phyloP scores from a whole-genome alignment of 2,113 vertebrate species.

The Ictalurus furcatus region DNA sequence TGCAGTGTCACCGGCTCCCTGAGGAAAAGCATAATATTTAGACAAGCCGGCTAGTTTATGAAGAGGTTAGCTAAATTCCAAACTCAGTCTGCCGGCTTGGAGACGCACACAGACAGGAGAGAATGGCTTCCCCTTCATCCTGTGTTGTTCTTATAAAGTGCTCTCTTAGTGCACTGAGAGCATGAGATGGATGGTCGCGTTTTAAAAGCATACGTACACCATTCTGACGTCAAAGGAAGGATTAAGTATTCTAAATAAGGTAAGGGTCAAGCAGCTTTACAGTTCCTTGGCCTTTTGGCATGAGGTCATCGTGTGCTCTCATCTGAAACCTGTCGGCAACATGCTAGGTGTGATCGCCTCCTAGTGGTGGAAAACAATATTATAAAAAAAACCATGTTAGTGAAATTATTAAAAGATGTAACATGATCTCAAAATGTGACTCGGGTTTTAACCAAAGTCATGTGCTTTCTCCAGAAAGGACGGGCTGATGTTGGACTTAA shows the following conservation, averaged over 20 bases:
- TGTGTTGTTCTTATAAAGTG: slow-evolving; percentile 13
- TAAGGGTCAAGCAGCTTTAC: not conserved
- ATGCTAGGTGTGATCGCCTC: slow-evolving; percentile 28
- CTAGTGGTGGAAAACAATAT: slow-evolving; percentile 32
- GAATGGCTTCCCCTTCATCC: slow-evolving; percentile 11
- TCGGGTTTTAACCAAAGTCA: not conserved
- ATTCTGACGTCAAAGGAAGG: not conserved
- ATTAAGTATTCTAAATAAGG: not conserved
- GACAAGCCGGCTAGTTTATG: slow-evolving; percentile 50
- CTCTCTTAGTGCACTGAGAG: slow-evolving; percentile 6
- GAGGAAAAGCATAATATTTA: slow-evolving; percentile 54
- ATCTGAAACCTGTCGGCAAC: not conserved
- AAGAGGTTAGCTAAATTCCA: slow-evolving; percentile 57
- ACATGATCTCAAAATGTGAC: not conserved
- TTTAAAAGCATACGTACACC: not conserved
- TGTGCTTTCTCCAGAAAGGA: not conserved
- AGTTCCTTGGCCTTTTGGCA: slow-evolving; percentile 3
- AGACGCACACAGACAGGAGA: slow-evolving; percentile 1
- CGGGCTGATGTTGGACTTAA: not conserved
- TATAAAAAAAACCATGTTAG: not conserved
- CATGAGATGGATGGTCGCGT: not conserved
- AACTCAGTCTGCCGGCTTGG: not conserved
- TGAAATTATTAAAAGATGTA: not conserved
- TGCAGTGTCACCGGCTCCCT: slow-evolving; percentile 42
- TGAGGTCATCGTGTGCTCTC: slow-evolving; percentile 4